Conservation (phyloP, 2,113 vertebrate species). For the Tricholaema leucomelas region DNA sequence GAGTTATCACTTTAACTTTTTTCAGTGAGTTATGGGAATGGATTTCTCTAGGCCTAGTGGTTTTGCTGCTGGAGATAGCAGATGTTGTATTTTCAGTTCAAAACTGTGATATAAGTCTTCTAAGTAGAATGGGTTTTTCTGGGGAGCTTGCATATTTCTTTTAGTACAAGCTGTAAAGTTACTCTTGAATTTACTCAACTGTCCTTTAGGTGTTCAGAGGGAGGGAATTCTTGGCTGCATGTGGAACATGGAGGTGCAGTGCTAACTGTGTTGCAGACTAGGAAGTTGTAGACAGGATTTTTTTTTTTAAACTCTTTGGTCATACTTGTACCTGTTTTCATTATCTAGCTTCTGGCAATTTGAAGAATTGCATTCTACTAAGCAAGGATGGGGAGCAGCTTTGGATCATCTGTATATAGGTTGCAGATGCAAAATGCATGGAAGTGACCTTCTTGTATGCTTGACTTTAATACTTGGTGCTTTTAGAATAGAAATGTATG, state of each 20-base stretch:
- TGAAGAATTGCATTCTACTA: neutral
- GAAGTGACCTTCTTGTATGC: neutral
- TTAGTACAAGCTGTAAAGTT: neutral
- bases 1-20: neutral
- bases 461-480: neutral
- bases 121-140: neutral
- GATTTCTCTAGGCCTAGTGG: neutral
- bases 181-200: neutral
- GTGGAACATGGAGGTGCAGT: neutral
- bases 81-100: neutral
- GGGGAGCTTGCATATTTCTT: neutral
- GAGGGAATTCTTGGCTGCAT: neutral
- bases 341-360: neutral
- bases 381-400: neutral
- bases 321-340: neutral
- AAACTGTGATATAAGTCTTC: neutral
- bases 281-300: neutral
- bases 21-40: neutral
- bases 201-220: neutral
- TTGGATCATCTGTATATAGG: neutral
- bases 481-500: rapidly evolving
- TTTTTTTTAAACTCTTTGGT: neutral
- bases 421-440: neutral
- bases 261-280: neutral
- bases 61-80: neutral